Base-by-base conservation (phyloP, 2,797 vertebrate species). In the Anguilla obscura region DNA sequence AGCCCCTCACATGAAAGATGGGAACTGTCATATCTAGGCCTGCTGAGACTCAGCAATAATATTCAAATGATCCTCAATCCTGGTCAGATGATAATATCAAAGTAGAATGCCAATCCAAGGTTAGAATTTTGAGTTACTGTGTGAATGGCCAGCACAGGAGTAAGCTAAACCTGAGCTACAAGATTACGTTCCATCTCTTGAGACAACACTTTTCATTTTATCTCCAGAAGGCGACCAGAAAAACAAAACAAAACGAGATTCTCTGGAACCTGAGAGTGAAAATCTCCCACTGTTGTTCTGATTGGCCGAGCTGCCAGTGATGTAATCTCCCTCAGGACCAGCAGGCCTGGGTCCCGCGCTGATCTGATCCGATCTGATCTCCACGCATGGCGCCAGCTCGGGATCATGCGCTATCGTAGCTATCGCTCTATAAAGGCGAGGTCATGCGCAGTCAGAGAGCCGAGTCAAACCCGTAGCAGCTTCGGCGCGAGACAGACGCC, bases 281-380 rank as follows among this genome's bases (percentile, higher is more conserved):
- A 10, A 33, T 69, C 24, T 4, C 69, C 69, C 30, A 9, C 71
- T 18, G 33, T 18, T 40, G 71, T 40, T 76, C 71, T 76, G 71
- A 82, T 82, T 1, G 0, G 45, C 40, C 21, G 79, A 8, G 21
- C 8, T 50, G 45, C 8, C 18, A 21, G 30, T 76, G 30, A 48
- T 10, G 45, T n/a, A 82, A 82, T 50, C 45, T 82, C 71, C 12
- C 79, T 82, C 40, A 82, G 45, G 50, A 50, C 40, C 79, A 82
- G 79, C 79, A 82, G 40, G 6, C 79, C 40, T 45, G 40, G 40
- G 79, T 24, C 14, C 36, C 18, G 40, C 14, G 40, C 40, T 80
- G 58, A 80, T 80, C 79, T 50, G 79, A 82, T 82, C 40, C 48
- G 63, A 82, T 82, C 79, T 50, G 79, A 82, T 82, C 40, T 82